phyloP scores from a whole-genome alignment of 2,888 invertebrate genomes.

The Copidosoma aretas region DNA sequence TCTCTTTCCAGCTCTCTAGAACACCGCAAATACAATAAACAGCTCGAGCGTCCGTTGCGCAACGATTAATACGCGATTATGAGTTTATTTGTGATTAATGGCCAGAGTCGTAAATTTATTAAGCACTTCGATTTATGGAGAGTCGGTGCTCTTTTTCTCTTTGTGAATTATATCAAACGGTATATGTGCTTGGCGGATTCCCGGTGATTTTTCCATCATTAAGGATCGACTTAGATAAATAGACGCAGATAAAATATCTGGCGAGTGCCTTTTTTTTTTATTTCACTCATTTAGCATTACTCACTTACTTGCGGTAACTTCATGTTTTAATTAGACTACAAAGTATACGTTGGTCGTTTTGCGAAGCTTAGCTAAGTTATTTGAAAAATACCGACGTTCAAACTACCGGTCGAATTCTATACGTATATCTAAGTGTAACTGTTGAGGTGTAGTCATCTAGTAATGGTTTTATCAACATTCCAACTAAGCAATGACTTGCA shows the following conservation, averaged over 20 bases:
- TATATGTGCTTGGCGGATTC: background rate
- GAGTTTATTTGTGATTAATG: slow-evolving; percentile 27
- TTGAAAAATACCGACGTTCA: no score
- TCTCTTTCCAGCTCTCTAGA: slow-evolving; percentile 16
- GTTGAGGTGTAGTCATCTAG: no score
- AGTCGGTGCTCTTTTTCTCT: background rate
- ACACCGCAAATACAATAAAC: slow-evolving; percentile 17
- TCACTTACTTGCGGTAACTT: background rate
- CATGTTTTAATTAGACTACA: background rate
- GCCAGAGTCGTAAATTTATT: slow-evolving; percentile 22
- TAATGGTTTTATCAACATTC: no score
- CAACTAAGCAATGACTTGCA: no score
- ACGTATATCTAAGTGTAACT: no score
- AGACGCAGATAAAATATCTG: background rate
- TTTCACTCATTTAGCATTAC: background rate
- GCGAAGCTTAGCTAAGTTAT: no score
- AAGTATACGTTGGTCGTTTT: background rate
- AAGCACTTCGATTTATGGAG: slow-evolving; percentile 21
- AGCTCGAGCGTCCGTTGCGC: slow-evolving; percentile 5
- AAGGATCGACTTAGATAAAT: background rate
- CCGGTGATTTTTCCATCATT: slow-evolving; percentile 1
- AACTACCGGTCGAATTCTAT: no score
- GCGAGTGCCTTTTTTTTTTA: background rate
- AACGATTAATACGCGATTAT: slow-evolving; percentile 25
- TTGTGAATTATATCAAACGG: slow-evolving; percentile 9